Evolutionary conservation across 2,113 vertebrate genomes (phyloP).

Genomic region (Oreotrochilus melanogaster): DNA sequence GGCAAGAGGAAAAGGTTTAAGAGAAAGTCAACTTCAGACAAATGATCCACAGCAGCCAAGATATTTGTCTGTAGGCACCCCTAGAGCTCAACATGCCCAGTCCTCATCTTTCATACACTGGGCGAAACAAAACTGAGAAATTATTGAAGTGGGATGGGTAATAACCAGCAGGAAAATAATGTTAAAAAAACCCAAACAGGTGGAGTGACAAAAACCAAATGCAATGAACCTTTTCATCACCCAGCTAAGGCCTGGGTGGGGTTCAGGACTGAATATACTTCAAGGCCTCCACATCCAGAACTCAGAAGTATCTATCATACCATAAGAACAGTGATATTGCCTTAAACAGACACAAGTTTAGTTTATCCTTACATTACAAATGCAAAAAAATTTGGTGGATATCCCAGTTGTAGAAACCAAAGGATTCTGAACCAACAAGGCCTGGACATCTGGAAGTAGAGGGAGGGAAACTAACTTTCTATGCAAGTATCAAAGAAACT

Average conservation of each 20-base stretch:
- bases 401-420: not conserved
- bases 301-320: slow-evolving; percentile 34
- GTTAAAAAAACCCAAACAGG: too few species aligned
- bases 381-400: not conserved
- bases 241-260: not conserved
- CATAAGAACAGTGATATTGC: not conserved
- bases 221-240: not conserved
- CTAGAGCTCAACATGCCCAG: not conserved
- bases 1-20: not conserved
- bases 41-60: not conserved
- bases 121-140: not conserved
- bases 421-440: not conserved
- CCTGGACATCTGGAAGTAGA: not conserved
- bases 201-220: not conserved
- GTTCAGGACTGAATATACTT: slow-evolving; percentile 12
- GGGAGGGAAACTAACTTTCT: not conserved
- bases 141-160: not conserved
- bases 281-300: slow-evolving; percentile 15
- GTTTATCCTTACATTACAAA: not conserved
- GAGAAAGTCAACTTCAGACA: not conserved
- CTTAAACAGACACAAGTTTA: not conserved
- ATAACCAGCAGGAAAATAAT: not conserved
- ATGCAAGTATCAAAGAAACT: not conserved
- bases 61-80: not conserved
- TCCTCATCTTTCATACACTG: not conserved